A percentile compares a stretch with the other conserved stretches of the same genome.
Conservation (phyloP, 1,140 invertebrate species). For the Lepidotrigona ventralis region DNA sequence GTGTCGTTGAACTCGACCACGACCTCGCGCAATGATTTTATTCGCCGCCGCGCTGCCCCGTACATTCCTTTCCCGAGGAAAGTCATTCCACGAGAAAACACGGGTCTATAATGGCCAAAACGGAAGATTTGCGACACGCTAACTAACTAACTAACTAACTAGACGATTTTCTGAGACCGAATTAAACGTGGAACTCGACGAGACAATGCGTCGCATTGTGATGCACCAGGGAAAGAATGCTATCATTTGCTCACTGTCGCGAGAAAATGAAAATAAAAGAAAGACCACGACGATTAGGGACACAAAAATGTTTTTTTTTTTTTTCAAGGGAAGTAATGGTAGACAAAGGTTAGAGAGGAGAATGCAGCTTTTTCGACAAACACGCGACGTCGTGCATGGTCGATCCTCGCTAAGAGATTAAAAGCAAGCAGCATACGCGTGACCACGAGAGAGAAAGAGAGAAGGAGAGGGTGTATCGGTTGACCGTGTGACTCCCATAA, state of each 20-base stretch:
- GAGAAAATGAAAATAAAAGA: too few species aligned
- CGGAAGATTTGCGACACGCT: neutral
- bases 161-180: neutral
- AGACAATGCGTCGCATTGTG: neutral
- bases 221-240: too few species aligned
- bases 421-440: neutral
- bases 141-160: too few species aligned
- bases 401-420: conserved; percentile 22
- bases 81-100: conserved; percentile 42
- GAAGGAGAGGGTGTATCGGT: neutral
- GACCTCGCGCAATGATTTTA: conserved; percentile 51
- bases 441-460: neutral
- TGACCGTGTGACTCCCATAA: conserved; percentile 25
- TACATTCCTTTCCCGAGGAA: conserved; percentile 49
- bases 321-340: too few species aligned
- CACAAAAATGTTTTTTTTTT: too few species aligned
- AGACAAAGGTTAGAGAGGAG: neutral
- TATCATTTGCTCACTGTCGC: too few species aligned
- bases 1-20: conserved; percentile 56
- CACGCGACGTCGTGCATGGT: neutral
- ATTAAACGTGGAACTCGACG: neutral
- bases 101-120: neutral
- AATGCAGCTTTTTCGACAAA: neutral
- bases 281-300: too few species aligned
- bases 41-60: conserved; percentile 13